phyloP scores from a whole-genome alignment of 2,888 invertebrate species.

The Nebria brevicollis region DNA sequence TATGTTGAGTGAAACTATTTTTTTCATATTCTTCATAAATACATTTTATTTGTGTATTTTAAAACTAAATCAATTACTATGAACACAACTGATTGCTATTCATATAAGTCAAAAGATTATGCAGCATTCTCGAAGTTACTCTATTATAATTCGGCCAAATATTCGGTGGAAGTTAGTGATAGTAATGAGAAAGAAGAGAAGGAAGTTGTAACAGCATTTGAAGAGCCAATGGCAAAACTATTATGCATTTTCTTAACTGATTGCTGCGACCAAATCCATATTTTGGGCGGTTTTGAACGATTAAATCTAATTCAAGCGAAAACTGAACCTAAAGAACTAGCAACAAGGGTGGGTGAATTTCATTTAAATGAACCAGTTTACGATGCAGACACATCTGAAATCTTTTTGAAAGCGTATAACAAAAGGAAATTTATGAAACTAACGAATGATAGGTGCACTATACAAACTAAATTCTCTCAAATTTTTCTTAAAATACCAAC shows the following conservation, averaged over 20 bases:
- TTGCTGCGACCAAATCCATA: constrained; percentile 52
- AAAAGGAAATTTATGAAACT: constrained; percentile 50
- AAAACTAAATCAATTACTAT: too few species aligned
- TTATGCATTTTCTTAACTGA: constrained; percentile 50
- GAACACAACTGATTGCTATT: too few species aligned
- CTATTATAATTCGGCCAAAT: neutral
- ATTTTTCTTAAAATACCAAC: neutral
- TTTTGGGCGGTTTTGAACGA: constrained; percentile 49
- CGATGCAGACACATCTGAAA: constrained; percentile 49
- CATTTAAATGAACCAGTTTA: constrained; percentile 42
- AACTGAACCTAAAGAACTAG: neutral
- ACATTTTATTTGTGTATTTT: neutral
- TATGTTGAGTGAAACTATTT: neutral
- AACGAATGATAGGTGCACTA: constrained; percentile 49
- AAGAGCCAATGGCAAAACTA: neutral
- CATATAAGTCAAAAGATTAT: too few species aligned
- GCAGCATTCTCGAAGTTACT: too few species aligned
- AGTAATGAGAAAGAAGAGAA: neutral
- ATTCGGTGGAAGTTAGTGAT: neutral
- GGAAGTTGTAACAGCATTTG: neutral
- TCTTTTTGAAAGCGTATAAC: constrained; percentile 45
- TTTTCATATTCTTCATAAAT: constrained; percentile 2
- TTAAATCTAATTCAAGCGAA: neutral
- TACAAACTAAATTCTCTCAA: too few species aligned
- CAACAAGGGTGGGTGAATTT: constrained; percentile 15